Evolutionary conservation across 2,888 invertebrate species (phyloP), one percentile per base, ranked within the genome.

Genomic region (Nasonia oneida): DNA sequence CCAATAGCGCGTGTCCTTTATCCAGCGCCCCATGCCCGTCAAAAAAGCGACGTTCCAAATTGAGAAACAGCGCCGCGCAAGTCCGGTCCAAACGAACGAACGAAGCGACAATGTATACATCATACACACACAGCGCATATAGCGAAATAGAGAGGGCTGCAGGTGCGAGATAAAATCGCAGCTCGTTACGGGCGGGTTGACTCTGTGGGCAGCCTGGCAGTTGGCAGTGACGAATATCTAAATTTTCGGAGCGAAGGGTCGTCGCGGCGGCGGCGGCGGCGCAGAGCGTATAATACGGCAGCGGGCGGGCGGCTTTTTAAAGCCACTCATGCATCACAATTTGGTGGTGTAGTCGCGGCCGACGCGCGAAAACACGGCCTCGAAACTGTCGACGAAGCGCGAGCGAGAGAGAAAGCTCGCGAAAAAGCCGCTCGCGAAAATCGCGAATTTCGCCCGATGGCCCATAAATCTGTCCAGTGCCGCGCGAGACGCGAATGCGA

Each of bases 221-320:
- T 89, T 89, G 90, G 89, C 90, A 90, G 89, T 90, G 89, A 89
- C 89, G 89, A 90, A 90, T 90, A 89, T 90, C 88, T 86, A 88
- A 90, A 90, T 89, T 89, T 89, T 88, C 85, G 81, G 71, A 42
- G 57, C 2, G 61, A 53, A 12, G 6, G 33, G 73, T 12, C 47
- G 57, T 37, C 37, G 37, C 29, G 29, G 29, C 29, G 29, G 29
- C 29, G 29, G 29, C 29, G 37, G 37, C 37, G 3, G 42, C 71
- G 47, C 53, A n/a, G 53, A 78, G 47, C 77, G 78, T 76, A 87
- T 85, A 86, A 87, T 87, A 75, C 71, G 57, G 61, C 5, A 39
- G 15, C 57, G 42, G 70, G 86, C 79, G 86, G 87, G 86, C 79
- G 86, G 87, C 87, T 89, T 89, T 89, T 88, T 87, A 86, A 88